Conservation (phyloP, 2,888 invertebrate species). For the Portevinia maculata region DNA sequence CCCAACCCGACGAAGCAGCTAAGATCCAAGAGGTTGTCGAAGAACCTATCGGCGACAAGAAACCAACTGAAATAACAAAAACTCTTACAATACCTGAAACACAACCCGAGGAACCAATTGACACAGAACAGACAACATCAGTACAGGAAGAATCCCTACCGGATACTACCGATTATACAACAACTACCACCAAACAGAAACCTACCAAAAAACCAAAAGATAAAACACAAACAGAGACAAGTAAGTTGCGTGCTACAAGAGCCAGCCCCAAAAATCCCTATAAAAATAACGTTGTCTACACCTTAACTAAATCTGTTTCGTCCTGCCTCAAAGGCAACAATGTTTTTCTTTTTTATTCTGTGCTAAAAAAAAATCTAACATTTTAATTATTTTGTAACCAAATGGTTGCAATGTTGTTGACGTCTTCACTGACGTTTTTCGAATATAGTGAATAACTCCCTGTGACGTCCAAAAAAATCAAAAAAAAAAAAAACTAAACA, state of each 20-base stretch:
- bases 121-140: conserved; percentile 83
- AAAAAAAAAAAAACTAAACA: conserved; percentile 45
- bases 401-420: conserved; percentile 18
- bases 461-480: conserved; percentile 49
- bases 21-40: conserved; percentile 70
- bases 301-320: conserved; percentile 59
- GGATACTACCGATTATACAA: conserved; percentile 78
- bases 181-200: conserved; percentile 80
- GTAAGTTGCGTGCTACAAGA: conserved; percentile 80
- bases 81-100: conserved; percentile 76
- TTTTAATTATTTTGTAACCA: conserved; percentile 28
- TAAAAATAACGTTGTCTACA: conserved; percentile 56
- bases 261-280: conserved; percentile 50
- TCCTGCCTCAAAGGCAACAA: conserved; percentile 31
- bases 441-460: conserved; percentile 55
- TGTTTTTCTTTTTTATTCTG: conserved; percentile 36
- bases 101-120: conserved; percentile 79
- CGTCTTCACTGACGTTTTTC: conserved; percentile 29
- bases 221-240: conserved; percentile 81
- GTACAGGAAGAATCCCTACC: conserved; percentile 80
- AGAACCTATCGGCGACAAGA: conserved; percentile 75
- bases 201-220: conserved; percentile 81
- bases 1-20: conserved; percentile 75
- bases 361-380: conserved; percentile 54
- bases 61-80: conserved; percentile 75